Conservation (phyloP, 2,888 invertebrate species). For the Cephus rjabovi region DNA sequence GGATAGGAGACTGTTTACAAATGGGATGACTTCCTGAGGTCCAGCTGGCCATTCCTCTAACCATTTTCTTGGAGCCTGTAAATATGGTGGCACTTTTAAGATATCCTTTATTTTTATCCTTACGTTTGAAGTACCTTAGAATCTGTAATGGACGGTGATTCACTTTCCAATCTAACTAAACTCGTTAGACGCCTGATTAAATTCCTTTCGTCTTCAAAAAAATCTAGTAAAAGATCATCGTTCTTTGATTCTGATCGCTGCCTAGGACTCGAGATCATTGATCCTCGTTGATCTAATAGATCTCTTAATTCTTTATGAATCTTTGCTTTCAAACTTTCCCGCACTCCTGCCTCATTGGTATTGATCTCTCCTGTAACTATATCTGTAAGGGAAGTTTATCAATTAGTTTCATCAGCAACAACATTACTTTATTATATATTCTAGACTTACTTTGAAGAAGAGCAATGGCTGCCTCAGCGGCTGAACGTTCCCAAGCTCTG, state of each 20-base stretch:
- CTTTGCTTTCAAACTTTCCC: conserved; percentile 33
- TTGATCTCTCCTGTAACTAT: conserved; percentile 31
- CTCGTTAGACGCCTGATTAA: conserved; percentile 73
- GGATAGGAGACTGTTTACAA: conserved; percentile 71
- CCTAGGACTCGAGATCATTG: background rate
- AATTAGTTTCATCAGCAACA: background rate
- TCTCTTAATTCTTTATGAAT: conserved; percentile 47
- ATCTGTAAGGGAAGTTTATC: conserved; percentile 23
- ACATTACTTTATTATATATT: background rate
- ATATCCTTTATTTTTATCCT: background rate
- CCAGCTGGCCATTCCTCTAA: conserved; percentile 76
- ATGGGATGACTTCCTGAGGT: conserved; percentile 71
- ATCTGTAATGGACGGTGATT: conserved; percentile 66
- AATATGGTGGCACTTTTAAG: background rate
- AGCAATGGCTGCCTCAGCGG: conserved; percentile 72
- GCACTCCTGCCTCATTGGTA: conserved; percentile 28
- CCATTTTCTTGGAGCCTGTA: conserved; percentile 78
- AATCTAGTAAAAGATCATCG: conserved; percentile 70
- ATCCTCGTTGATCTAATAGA: conserved; percentile 31
- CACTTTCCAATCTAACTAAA: conserved; percentile 67
- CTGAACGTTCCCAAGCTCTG: conserved; percentile 82
- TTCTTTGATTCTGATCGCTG: conserved; percentile 8
- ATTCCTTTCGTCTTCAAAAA: conserved; percentile 74
- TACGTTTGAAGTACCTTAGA: conserved; percentile 64
- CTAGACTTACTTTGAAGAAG: conserved; percentile 51